Percentiles rank a stretch among this genome's conserved stretches.
These are phyloP conservation scores for Pangasius larnaudii DNA, from an alignment of 2,797 vertebrate genomes.

Conservation along the genomic window DNA sequence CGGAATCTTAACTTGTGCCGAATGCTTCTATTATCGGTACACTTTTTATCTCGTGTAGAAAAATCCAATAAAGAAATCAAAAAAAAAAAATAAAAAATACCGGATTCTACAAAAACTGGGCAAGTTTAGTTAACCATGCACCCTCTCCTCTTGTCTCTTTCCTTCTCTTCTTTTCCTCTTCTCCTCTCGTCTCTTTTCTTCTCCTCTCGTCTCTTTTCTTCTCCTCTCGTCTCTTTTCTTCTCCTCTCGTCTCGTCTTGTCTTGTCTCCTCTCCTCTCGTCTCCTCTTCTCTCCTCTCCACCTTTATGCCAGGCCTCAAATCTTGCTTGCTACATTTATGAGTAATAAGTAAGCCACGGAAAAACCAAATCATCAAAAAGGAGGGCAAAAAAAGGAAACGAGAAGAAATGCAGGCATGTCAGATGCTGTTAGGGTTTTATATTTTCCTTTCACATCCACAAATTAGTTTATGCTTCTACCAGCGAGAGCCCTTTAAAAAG, in stretches of 20 bases:
- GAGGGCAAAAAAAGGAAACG: conserved; percentile 42
- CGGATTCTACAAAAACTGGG: not conserved
- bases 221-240: too few species aligned
- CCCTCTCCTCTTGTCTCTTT: not conserved
- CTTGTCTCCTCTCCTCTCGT: not conserved
- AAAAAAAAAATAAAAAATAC: too few species aligned
- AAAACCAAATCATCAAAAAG: conserved; percentile 62
- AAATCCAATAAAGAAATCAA: too few species aligned
- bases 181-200: too few species aligned
- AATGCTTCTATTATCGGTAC: too few species aligned
- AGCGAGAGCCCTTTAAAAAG: not conserved
- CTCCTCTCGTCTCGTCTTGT: too few species aligned
- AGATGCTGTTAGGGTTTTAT: not conserved
- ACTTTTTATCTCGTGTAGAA: too few species aligned
- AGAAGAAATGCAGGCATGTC: conserved; percentile 49
- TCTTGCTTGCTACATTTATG: conserved; percentile 53
- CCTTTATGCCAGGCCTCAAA: conserved; percentile 30
- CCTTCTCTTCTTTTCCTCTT: too few species aligned
- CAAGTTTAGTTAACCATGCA: not conserved
- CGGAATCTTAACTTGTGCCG: too few species aligned
- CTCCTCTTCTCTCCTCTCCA: not conserved
- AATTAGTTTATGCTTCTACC: conserved; percentile 3
- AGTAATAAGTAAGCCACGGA: conserved; percentile 67
- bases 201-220: too few species aligned
- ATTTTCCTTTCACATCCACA: conserved; percentile 1